A percentile compares a stretch with the other conserved stretches of the same genome.
These are phyloP conservation scores for Podargus strigoides DNA, from an alignment of 2,797 vertebrate species.

Conservation along the genomic window DNA sequence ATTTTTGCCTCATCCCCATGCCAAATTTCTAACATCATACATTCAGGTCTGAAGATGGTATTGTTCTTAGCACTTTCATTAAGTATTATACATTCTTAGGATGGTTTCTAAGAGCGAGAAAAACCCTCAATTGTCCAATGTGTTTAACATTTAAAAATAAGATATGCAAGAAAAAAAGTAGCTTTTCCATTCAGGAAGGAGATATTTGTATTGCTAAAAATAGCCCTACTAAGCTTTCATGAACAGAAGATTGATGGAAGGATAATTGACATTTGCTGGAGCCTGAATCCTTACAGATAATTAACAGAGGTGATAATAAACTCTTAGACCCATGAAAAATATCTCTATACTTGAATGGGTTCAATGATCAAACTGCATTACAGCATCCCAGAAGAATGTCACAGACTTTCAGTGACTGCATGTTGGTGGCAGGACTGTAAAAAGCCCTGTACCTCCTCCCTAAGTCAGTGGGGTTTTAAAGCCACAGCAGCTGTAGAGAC, in stretches of 20 bases:
- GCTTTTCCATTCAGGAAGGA: background rate
- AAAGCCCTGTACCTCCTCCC: background rate
- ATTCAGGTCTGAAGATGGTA: background rate
- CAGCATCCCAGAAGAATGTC: constrained; percentile 14
- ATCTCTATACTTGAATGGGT: background rate
- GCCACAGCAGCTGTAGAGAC: background rate
- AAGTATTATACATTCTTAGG: background rate
- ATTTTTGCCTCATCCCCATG: background rate
- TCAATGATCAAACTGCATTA: constrained; percentile 5
- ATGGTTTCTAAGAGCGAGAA: background rate
- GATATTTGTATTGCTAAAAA: constrained; percentile 1
- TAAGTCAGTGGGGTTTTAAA: background rate
- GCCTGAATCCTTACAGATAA: constrained; percentile 24
- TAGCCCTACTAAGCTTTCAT: background rate
- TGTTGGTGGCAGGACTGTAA: background rate
- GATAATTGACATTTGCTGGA: constrained; percentile 9
- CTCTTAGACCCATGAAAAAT: background rate
- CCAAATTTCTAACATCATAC: background rate
- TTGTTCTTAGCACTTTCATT: background rate
- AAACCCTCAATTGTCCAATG: background rate
- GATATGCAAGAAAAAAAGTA: background rate
- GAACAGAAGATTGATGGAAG: background rate
- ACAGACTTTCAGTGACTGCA: background rate
- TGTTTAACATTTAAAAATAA: constrained; percentile 1
- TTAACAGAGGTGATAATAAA: constrained; percentile 45